phyloP scores from a whole-genome alignment of 2,113 vertebrate species.

The Pygoscelis adeliae region DNA sequence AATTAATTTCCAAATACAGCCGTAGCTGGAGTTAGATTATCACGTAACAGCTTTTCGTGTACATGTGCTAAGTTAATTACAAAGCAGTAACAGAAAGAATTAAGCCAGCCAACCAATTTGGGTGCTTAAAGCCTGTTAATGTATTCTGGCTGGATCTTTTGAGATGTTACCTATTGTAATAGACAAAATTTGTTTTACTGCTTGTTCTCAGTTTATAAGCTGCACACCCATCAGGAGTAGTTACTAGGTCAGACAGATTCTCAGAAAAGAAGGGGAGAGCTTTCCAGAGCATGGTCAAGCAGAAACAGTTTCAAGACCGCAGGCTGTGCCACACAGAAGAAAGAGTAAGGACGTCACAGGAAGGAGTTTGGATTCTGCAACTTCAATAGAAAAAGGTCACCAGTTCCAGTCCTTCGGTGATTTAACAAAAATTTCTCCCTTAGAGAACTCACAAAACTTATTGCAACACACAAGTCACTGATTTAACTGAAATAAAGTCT shows the following conservation, averaged over 20 bases:
- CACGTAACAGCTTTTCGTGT: background rate
- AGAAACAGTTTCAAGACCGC: background rate
- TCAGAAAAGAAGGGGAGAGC: background rate
- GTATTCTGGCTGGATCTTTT: background rate
- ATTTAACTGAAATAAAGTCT: background rate
- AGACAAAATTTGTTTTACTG: background rate
- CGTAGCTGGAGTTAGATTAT: background rate
- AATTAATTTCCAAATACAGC: background rate
- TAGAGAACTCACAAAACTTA: background rate
- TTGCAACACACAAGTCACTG: background rate
- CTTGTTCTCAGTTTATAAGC: background rate
- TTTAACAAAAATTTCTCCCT: background rate
- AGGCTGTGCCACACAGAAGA: background rate
- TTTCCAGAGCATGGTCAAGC: background rate
- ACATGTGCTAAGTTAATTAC: background rate
- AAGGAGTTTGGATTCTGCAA: background rate
- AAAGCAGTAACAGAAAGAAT: background rate
- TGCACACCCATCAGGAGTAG: background rate
- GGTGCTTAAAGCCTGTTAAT: background rate
- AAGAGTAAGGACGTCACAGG: background rate
- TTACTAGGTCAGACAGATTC: background rate
- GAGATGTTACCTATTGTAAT: background rate
- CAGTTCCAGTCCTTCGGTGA: background rate
- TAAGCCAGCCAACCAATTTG: background rate
- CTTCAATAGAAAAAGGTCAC: background rate